phyloP scores from a whole-genome alignment of 2,888 invertebrate species.

The Scaptomyza caliginosa region DNA sequence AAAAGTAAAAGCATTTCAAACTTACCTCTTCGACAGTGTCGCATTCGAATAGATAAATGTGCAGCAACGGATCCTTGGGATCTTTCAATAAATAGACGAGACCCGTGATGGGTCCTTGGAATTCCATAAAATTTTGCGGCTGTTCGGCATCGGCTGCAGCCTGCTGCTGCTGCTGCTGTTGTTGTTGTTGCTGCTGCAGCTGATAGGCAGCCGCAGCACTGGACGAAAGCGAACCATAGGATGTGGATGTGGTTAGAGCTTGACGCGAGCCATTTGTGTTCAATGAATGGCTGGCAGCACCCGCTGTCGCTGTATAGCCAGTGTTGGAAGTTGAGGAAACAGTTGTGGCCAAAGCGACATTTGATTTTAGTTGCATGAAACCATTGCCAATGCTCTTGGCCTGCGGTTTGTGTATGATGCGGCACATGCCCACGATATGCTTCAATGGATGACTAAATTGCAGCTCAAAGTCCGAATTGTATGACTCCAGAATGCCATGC shows the following conservation, averaged over 20 bases:
- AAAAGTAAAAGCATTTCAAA: slow-evolving; percentile 66
- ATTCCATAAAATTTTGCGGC: slow-evolving; percentile 82
- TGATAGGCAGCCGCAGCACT: slow-evolving; percentile 79
- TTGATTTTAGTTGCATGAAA: slow-evolving; percentile 81
- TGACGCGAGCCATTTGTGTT: slow-evolving; percentile 62
- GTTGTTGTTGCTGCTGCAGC: slow-evolving; percentile 48
- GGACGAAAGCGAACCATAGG: slow-evolving; percentile 81
- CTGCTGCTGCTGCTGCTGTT: slow-evolving; percentile 27
- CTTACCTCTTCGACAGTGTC: slow-evolving; percentile 89
- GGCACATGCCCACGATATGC: slow-evolving; percentile 86
- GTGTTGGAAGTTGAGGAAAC: slow-evolving; percentile 19
- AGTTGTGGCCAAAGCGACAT: slow-evolving; percentile 11
- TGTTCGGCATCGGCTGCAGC: slow-evolving; percentile 53
- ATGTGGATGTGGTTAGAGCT: slow-evolving; percentile 80
- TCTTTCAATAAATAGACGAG: slow-evolving; percentile 90
- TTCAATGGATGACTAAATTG: slow-evolving; percentile 87
- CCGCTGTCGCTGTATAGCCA: slow-evolving; percentile 2
- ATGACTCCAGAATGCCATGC: slow-evolving; percentile 88
- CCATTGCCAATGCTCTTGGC: slow-evolving; percentile 80
- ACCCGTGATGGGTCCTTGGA: slow-evolving; percentile 86
- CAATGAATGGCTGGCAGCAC: slow-evolving; percentile 41
- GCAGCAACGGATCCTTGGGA: slow-evolving; percentile 89
- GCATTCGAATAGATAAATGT: slow-evolving; percentile 90
- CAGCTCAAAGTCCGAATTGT: slow-evolving; percentile 89
- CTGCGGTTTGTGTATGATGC: slow-evolving; percentile 82